phyloP scores from a whole-genome alignment of 2,113 vertebrate genomes.

The Apeltes quadracus region DNA sequence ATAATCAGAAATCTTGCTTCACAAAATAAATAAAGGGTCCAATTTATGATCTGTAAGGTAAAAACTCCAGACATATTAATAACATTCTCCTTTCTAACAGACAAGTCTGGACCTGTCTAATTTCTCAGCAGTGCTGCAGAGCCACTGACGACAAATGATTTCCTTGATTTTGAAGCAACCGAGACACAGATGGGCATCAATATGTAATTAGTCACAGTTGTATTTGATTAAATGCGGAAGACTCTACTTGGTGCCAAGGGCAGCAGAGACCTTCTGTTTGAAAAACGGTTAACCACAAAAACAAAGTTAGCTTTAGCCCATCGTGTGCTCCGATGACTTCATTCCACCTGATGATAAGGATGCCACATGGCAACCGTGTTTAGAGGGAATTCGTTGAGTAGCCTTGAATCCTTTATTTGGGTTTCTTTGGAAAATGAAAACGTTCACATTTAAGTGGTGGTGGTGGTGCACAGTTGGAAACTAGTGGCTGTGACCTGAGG shows the following conservation, averaged over 20 bases:
- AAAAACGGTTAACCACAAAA: slow-evolving; percentile 21
- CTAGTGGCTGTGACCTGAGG: slow-evolving; percentile 21
- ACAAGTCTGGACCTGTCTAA: neutral
- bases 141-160: slow-evolving; percentile 19
- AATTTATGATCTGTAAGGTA: too few relatives aligned
- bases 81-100: too few relatives aligned
- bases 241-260: slow-evolving; percentile 8
- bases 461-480: too few relatives aligned
- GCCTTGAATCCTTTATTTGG: neutral
- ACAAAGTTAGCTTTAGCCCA: slow-evolving; percentile 14
- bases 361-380: neutral
- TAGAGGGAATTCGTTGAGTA: too few relatives aligned
- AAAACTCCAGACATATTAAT: too few relatives aligned
- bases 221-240: slow-evolving; percentile 20
- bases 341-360: neutral
- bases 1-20: too few relatives aligned
- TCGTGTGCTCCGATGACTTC: neutral
- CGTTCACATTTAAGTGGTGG: too few relatives aligned
- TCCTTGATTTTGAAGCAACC: slow-evolving; percentile 15
- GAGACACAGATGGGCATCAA: slow-evolving; percentile 31
- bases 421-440: neutral
- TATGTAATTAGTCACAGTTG: slow-evolving; percentile 41
- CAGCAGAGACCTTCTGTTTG: neutral
- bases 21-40: too few relatives aligned
- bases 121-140: neutral